Evolutionary conservation across 1,140 invertebrate genomes (phyloP).

Genomic region (Tetramorium parvispinum): DNA sequence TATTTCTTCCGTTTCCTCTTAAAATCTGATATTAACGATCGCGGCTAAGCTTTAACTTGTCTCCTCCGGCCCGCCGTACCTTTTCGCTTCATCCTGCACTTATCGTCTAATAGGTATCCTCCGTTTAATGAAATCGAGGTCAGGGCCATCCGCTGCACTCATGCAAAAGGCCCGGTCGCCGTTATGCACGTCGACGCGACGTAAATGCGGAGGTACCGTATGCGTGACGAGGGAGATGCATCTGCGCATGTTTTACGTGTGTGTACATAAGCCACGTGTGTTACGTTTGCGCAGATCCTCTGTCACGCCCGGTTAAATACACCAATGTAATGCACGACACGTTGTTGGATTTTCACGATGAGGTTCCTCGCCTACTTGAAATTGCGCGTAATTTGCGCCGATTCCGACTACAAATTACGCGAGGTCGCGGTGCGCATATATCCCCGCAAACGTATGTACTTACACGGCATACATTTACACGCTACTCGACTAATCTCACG

Average conservation of each 20-base stretch:
- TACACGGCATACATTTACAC: background rate
- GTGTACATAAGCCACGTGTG: background rate
- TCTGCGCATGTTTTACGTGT: background rate
- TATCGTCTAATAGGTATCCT: conserved; percentile 15
- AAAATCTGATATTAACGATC: conserved; percentile 23
- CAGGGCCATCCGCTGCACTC: conserved; percentile 22
- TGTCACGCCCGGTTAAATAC: conserved; percentile 46
- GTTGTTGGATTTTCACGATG: conserved; percentile 46
- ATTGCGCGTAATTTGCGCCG: conserved; percentile 21
- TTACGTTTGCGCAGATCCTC: conserved; percentile 13
- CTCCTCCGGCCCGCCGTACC: background rate
- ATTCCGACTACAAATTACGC: background rate
- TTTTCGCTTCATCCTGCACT: background rate
- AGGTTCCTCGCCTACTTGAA: conserved; percentile 39
- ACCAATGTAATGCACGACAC: conserved; percentile 12
- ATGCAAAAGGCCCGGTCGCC: background rate
- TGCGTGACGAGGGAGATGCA: background rate
- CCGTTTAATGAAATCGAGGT: conserved; percentile 36
- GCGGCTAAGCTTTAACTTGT: background rate
- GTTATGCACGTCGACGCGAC: background rate
- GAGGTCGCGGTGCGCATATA: background rate
- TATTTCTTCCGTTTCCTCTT: background rate
- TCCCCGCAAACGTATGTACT: background rate
- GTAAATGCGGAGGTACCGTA: background rate
- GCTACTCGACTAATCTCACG: background rate